Percentiles rank a stretch among this genome's conserved stretches.
Evolutionary conservation across 2,113 vertebrate species (phyloP).

Genomic region (Sarotherodon lohbergeri): DNA sequence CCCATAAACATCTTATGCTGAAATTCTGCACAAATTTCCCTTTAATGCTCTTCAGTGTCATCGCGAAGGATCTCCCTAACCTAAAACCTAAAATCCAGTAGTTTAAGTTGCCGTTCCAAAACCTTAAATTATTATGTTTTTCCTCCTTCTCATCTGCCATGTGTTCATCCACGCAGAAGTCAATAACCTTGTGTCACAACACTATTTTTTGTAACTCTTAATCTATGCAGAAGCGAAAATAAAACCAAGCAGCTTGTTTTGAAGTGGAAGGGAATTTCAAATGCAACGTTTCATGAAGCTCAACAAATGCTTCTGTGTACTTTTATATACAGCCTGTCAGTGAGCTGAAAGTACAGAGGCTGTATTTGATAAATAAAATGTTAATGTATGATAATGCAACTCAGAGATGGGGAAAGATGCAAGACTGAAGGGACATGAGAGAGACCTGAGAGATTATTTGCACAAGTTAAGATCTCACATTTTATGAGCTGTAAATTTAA

Average conservation of each 20-base stretch:
- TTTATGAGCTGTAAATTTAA: neutral
- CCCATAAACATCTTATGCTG: neutral
- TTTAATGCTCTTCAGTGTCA: neutral
- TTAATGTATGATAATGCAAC: neutral
- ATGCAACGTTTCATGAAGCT: neutral
- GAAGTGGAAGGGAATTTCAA: neutral
- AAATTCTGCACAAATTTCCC: neutral
- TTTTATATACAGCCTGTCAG: neutral
- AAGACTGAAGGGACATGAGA: neutral
- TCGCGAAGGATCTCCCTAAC: neutral
- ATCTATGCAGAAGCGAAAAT: neutral
- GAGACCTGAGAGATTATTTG: neutral
- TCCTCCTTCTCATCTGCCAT: neutral
- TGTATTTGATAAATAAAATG: neutral
- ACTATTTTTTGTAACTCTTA: neutral
- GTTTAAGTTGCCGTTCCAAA: neutral
- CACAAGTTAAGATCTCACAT: neutral
- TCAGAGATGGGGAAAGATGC: neutral
- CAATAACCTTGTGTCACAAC: neutral
- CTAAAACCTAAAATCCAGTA: neutral
- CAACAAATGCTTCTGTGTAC: neutral
- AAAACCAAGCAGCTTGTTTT: neutral
- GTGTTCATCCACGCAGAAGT: neutral
- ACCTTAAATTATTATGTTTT: neutral
- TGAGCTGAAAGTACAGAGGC: neutral